Percentiles rank a stretch among this genome's conserved stretches.
Conservation (phyloP, 2,888 invertebrate species). For the Eristalis pertinax region DNA sequence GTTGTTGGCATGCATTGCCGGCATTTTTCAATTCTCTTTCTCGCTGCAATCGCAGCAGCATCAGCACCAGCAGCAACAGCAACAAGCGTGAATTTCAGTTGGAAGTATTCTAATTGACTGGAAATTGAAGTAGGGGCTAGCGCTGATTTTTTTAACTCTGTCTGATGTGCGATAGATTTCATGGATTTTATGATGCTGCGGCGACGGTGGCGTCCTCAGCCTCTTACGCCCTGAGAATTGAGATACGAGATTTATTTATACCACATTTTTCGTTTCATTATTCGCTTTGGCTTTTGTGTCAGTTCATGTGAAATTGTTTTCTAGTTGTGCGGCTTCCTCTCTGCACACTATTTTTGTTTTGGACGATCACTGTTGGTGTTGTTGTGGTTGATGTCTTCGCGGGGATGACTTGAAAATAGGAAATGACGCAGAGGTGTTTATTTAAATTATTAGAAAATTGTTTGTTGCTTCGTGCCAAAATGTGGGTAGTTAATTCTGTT, state of each 20-base stretch:
- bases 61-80: neutral
- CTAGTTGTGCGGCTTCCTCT: slow-evolving; percentile 23
- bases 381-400: neutral
- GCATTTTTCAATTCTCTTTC: slow-evolving; percentile 7
- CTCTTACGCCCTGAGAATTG: neutral
- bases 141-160: neutral
- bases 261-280: neutral
- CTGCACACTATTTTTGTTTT: slow-evolving; percentile 19
- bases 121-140: slow-evolving; percentile 24
- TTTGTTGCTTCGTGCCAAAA: slow-evolving; percentile 42
- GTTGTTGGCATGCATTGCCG: slow-evolving; percentile 27
- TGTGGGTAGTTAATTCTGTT: slow-evolving; percentile 28
- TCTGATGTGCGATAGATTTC: slow-evolving; percentile 20
- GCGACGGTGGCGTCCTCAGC: neutral
- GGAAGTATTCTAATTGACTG: slow-evolving; percentile 47
- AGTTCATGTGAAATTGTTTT: slow-evolving; percentile 26
- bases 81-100: slow-evolving; percentile 16
- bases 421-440: slow-evolving; percentile 52
- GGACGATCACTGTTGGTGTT: slow-evolving; percentile 1
- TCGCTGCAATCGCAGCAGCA: neutral
- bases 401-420: slow-evolving; percentile 27
- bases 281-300: slow-evolving; percentile 19
- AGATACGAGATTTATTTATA: slow-evolving; percentile 8
- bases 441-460: slow-evolving; percentile 22
- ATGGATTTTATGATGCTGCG: neutral